Evolutionary conservation across 2,888 invertebrate genomes (phyloP).

Genomic region (Ashinkailepas kermadecensis): DNA sequence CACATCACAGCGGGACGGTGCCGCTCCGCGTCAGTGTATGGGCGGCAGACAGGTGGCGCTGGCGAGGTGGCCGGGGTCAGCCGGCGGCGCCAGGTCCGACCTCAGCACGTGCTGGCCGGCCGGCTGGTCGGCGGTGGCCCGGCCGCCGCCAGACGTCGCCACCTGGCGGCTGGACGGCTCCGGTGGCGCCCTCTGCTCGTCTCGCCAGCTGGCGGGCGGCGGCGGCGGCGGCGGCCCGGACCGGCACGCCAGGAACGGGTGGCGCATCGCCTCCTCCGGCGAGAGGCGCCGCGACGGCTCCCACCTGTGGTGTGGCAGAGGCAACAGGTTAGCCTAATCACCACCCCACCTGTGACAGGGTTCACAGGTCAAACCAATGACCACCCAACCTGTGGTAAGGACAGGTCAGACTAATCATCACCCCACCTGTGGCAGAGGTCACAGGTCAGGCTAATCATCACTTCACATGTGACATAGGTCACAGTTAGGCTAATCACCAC

Average conservation of each 20-base stretch:
- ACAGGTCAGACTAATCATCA: too few relatives aligned
- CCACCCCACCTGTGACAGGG: too few relatives aligned
- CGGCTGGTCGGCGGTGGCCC: neutral
- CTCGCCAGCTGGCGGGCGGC: neutral
- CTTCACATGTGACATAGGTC: too few relatives aligned
- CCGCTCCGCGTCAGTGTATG: neutral
- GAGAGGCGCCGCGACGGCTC: neutral
- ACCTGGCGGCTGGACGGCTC: neutral
- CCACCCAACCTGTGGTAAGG: too few relatives aligned
- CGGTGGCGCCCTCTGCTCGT: neutral
- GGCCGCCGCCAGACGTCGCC: neutral
- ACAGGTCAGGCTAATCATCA: too few relatives aligned
- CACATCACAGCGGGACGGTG: neutral
- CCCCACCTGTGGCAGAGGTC: too few relatives aligned
- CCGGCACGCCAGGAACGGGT: neutral
- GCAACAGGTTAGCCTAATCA: too few relatives aligned
- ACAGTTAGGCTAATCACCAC: too few relatives aligned
- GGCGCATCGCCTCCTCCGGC: neutral
- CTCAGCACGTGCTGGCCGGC: neutral
- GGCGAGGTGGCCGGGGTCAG: neutral
- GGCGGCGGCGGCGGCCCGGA: neutral
- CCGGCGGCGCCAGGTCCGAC: constrained; percentile 2
- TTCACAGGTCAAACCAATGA: too few relatives aligned
- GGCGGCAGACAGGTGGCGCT: neutral
- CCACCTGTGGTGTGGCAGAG: neutral